A percentile compares a stretch with the other conserved stretches of the same genome.
Evolutionary conservation across 2,113 vertebrate species (phyloP).

Genomic region (Aleadryas rufinucha): DNA sequence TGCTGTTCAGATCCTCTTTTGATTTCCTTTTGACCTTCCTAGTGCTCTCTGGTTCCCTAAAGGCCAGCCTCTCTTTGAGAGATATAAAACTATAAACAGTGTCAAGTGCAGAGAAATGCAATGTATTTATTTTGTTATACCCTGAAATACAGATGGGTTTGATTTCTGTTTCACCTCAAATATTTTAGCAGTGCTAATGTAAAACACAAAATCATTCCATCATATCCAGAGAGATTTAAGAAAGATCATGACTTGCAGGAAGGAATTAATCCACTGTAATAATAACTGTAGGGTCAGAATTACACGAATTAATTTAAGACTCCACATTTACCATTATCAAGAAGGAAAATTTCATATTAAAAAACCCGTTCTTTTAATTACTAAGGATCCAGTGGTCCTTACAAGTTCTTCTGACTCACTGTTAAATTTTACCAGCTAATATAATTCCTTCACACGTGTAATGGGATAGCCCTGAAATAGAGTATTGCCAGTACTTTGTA

Average conservation of each 20-base stretch:
- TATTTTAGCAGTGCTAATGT: background rate
- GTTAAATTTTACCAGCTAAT: background rate
- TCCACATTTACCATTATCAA: background rate
- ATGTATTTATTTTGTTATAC: background rate
- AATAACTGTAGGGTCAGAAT: background rate
- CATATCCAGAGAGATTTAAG: background rate
- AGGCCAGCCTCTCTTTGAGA: background rate
- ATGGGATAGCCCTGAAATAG: background rate
- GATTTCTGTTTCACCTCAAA: background rate
- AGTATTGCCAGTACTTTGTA: background rate
- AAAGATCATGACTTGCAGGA: background rate
- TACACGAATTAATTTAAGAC: background rate
- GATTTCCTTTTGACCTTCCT: background rate
- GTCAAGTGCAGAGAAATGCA: background rate
- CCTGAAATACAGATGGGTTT: background rate
- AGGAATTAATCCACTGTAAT: background rate
- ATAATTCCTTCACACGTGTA: background rate
- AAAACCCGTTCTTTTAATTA: background rate
- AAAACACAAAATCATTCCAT: background rate
- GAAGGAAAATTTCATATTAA: background rate
- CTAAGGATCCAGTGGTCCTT: background rate
- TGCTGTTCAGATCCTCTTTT: background rate
- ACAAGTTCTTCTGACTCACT: background rate
- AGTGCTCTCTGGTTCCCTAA: background rate
- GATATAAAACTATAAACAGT: background rate